Evolutionary conservation across 2,113 vertebrate genomes (phyloP).

Genomic region (Rhizomys pruinosus): DNA sequence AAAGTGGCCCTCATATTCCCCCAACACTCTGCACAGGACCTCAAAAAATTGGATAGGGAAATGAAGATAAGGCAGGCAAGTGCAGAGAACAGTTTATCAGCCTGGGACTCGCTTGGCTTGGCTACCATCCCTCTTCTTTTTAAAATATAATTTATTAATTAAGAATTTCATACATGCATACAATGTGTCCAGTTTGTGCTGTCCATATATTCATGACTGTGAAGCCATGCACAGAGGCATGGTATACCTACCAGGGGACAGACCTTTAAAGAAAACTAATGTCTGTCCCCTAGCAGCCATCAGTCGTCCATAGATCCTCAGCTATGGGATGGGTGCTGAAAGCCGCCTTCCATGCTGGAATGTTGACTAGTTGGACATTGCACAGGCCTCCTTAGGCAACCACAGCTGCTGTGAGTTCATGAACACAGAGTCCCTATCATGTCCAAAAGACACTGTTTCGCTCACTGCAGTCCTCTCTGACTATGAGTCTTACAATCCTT

Average conservation of each 20-base stretch:
- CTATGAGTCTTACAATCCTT: too few relatives aligned
- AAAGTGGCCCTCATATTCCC: not conserved
- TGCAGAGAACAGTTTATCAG: not conserved
- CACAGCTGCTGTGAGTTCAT: not conserved
- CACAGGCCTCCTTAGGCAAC: not conserved
- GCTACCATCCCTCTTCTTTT: not conserved
- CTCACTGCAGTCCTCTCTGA: not conserved
- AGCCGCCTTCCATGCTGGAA: not conserved
- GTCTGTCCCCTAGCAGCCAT: not conserved
- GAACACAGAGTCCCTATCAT: not conserved
- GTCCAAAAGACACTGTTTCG: not conserved
- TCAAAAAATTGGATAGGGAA: constrained; percentile 15
- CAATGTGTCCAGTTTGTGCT: not conserved
- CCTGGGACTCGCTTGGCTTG: not conserved
- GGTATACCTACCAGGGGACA: not conserved
- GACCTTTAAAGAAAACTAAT: not conserved
- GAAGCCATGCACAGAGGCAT: not conserved
- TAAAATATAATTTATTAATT: not conserved
- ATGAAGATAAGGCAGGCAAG: not conserved
- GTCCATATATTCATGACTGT: not conserved
- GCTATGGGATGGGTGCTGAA: not conserved
- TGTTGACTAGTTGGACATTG: not conserved
- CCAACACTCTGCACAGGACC: not conserved
- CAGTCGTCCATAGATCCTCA: not conserved
- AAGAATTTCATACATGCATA: not conserved